Conservation (phyloP, 2,797 vertebrate genomes). For the Sebastes steindachneri region DNA sequence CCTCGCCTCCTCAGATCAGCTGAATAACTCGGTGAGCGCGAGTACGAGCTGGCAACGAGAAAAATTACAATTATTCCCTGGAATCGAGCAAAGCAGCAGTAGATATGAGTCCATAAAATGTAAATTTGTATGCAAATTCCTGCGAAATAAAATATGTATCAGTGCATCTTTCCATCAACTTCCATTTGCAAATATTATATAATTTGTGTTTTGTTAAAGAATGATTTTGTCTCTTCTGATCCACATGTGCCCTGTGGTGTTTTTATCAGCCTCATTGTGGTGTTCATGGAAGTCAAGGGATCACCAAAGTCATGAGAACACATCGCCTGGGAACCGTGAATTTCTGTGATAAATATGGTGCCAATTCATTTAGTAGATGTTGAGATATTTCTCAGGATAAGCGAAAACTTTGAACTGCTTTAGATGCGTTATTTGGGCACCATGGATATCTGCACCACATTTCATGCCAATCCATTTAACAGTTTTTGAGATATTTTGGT, state of each 20-base stretch:
- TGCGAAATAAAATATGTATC: not conserved
- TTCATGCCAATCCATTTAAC: not conserved
- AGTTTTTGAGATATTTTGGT: not conserved
- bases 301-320: no score
- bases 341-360: not conserved
- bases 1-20: slow-evolving; percentile 85
- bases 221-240: not conserved
- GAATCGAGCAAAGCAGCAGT: not conserved
- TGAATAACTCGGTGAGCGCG: slow-evolving; percentile 88
- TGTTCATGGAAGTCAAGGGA: no score
- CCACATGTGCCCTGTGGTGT: no score
- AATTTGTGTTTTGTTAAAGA: not conserved
- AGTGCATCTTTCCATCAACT: not conserved
- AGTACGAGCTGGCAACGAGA: slow-evolving; percentile 86
- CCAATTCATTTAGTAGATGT: not conserved
- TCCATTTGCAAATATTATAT: not conserved
- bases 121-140: not conserved
- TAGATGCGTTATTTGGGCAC: not conserved
- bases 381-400: not conserved
- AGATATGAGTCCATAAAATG: not conserved
- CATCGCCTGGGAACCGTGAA: not conserved
- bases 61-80: not conserved
- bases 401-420: not conserved
- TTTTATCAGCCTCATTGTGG: no score
- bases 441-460: not conserved